Evolutionary conservation across 2,113 vertebrate genomes (phyloP).

Genomic region (Nymphicus hollandicus): DNA sequence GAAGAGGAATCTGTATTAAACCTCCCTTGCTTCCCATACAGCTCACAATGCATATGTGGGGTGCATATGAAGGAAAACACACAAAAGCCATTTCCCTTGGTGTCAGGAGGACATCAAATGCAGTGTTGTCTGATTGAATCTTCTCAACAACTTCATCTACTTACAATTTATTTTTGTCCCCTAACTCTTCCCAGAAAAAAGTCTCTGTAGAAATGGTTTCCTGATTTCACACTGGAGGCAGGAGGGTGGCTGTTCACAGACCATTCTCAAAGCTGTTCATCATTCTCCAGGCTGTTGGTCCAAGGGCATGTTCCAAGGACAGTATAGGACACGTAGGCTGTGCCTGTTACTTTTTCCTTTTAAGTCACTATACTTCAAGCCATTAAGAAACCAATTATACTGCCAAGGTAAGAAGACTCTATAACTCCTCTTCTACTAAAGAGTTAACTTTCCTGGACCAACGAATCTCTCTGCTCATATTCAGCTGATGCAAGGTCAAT

Average conservation of each 20-base stretch:
- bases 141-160: background rate
- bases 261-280: background rate
- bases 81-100: background rate
- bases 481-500: conserved; percentile 37
- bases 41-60: background rate
- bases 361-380: background rate
- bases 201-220: background rate
- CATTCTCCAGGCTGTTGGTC: conserved; percentile 2
- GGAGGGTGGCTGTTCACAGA: background rate
- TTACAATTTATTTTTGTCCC: background rate
- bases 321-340: background rate
- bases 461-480: background rate
- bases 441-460: conserved; percentile 29
- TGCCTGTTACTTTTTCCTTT: background rate
- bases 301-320: background rate
- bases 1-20: background rate
- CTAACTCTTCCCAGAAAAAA: background rate
- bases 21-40: background rate
- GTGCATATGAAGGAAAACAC: background rate
- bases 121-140: background rate
- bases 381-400: background rate
- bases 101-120: background rate
- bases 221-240: background rate
- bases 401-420: background rate
- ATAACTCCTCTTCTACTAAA: background rate